Base-by-base conservation (phyloP, 2,113 vertebrate species). In the Stigmatopora argus region DNA sequence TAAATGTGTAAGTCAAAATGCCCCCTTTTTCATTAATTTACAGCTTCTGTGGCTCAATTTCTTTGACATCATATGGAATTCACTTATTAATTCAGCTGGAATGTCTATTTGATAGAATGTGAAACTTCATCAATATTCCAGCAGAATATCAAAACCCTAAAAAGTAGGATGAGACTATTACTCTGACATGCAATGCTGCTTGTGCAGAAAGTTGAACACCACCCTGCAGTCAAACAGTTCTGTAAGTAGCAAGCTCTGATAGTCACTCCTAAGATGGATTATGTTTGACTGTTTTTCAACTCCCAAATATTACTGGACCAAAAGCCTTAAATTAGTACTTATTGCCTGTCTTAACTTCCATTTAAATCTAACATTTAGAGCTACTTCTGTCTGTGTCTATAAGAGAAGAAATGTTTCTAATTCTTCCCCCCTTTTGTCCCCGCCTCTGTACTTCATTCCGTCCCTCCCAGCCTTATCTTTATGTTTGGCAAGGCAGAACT, bases 321-420 rank as follows among this genome's bases (percentile, higher is more conserved):
- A 61, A 73, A 75, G 69, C 75, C 77, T 52, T 89, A 85, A 87
- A 89, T 90, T 78, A 91, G 87, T 81, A 13, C 38, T 87, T 87
- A 86, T 86, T 85, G 73, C 74, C 65, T 51, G 44, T 73, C 65
- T 69, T 66, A 45, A 69, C 69, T 71, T 69, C 15, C 65, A 67
- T 86, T 31, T 31, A 31, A 31, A 31, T 31, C 26, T 31, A 31
- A 31, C 77, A 80, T 85, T 84, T 78, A 80, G 63, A 78, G 58
- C 71, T 74, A 67, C 74, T 81, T 83, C 44, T 74, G 77, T 86
- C 56, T 74, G 73, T 83, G 67, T 73, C 46, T 34, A 23, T 26
- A 58, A 73, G 76, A 80, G 82, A 83, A 77, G 77, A 73, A 44
- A 60, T 9, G 58, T 72, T 59, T 80, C 64, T 45, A 12, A 69